phyloP scores from a whole-genome alignment of 1,140 invertebrate species.

The Halotydeus destructor region DNA sequence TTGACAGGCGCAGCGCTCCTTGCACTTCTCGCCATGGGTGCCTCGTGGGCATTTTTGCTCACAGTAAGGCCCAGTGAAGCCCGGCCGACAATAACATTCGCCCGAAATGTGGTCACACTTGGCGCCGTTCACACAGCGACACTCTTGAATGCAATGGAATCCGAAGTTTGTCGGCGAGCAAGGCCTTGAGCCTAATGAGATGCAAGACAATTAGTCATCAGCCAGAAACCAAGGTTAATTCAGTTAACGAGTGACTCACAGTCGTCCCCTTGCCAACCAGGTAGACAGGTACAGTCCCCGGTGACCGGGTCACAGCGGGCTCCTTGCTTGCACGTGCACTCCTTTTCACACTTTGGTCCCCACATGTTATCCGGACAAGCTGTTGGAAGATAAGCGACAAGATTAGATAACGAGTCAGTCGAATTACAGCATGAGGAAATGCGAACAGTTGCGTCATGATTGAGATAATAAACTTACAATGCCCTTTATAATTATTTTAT shows the following conservation, averaged over 20 bases:
- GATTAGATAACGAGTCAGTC: too few species aligned
- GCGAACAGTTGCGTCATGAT: too few species aligned
- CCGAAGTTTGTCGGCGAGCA: too few species aligned
- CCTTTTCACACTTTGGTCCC: slow-evolving; percentile 51
- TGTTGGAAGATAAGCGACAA: too few species aligned
- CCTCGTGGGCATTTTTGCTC: slow-evolving; percentile 39
- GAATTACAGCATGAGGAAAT: too few species aligned
- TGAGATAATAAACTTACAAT: slow-evolving; percentile 1
- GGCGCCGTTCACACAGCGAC: slow-evolving; percentile 77
- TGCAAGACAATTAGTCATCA: too few species aligned
- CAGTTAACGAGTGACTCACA: too few species aligned
- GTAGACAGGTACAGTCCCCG: slow-evolving; percentile 34
- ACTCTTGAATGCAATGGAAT: slow-evolving; percentile 51
- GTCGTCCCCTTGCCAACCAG: slow-evolving; percentile 24
- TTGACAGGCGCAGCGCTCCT: slow-evolving; percentile 52
- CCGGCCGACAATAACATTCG: slow-evolving; percentile 51
- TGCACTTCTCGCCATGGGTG: slow-evolving; percentile 50
- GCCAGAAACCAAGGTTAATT: too few species aligned
- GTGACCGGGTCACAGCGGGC: slow-evolving; percentile 57
- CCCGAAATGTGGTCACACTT: slow-evolving; percentile 55
- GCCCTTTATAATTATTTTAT: too few species aligned
- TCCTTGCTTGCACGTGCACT: slow-evolving; percentile 78
- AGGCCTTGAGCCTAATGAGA: too few species aligned
- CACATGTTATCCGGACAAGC: too few species aligned
- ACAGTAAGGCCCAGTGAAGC: slow-evolving; percentile 40